Evolutionary conservation across 2,113 vertebrate genomes (phyloP), one percentile per base, ranked within the genome.

Genomic region (Formicarius rufipectus): DNA sequence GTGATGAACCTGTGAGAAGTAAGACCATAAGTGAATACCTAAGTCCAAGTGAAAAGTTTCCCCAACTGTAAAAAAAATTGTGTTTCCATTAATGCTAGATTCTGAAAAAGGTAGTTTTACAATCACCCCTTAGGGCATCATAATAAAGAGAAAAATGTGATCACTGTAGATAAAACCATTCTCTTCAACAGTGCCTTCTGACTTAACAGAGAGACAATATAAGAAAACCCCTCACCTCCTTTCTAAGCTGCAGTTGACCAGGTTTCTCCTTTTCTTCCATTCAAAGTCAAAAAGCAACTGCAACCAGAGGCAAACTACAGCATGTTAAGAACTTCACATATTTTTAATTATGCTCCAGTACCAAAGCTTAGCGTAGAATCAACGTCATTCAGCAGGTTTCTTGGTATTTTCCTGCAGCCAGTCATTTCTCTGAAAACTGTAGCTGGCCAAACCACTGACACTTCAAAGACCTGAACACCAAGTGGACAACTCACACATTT

Each of bases 381-480:
- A 31, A 64, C 28, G 10, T 25, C 4, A 76, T 73, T 80, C 14
- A 60, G 53, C 18, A 44, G 5, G n/a, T 47, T 84, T 63, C 55
- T 21, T 20, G 20, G 20, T 39, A 42, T 50, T 80, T 68, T 80
- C 84, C 53, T 59, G 69, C n/a, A 67, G 47, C 12, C 15, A 80
- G 23, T 4, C 11, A 56, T 50, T 52, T 81, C 21, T 66, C n/a
- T 52, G 42, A 87, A 87, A 71, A 39, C 22, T 23, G 20, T 2
- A 62, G 42, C 3, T 59, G 79, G 16, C 47, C 66, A 79, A 73
- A 50, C 18, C 44, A n/a, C 27, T 2, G 5, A 64, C 15, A 23
- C 3, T n/a, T 45, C 67, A 28, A 72, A 79, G 58, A 67, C 25
- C 23, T 63, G 17, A 44, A 68, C 10, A 13, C 5, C 0, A 0